Percentiles rank a stretch among this genome's conserved stretches.
These are phyloP conservation scores for Helogale parvula DNA, from an alignment of 2,113 vertebrate species.

Conservation along the genomic window DNA sequence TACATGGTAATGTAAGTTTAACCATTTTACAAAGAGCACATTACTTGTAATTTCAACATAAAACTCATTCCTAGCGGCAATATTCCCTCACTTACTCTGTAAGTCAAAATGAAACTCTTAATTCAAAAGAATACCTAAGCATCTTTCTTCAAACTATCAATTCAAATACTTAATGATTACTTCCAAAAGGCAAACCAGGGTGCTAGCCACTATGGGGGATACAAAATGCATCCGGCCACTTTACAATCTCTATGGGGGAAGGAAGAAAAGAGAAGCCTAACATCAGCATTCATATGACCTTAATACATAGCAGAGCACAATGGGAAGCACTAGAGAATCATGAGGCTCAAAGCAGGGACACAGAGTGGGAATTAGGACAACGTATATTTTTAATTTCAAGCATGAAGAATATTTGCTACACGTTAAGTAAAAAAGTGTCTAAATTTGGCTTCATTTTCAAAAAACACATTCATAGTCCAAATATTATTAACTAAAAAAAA, in stretches of 20 bases:
- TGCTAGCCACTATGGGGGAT: background rate
- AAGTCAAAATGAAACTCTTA: slow-evolving; percentile 41
- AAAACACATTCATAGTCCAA: background rate
- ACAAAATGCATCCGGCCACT: background rate
- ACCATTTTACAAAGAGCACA: background rate
- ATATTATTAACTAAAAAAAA: background rate
- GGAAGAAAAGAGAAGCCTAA: background rate
- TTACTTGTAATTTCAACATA: slow-evolving; percentile 13
- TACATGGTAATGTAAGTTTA: background rate
- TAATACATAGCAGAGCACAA: background rate
- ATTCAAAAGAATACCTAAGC: slow-evolving; percentile 23
- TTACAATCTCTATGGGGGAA: background rate
- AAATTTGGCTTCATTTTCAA: background rate
- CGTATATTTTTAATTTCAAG: background rate
- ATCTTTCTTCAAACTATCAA: background rate
- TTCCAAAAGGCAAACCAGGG: slow-evolving; percentile 42
- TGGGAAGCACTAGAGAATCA: background rate
- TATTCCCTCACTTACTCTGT: background rate
- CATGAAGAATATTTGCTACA: background rate
- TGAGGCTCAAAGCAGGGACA: background rate
- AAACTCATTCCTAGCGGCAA: background rate
- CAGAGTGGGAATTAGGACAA: background rate
- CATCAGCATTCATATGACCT: background rate
- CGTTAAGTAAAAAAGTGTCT: background rate
- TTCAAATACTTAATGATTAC: background rate